Evolutionary conservation across 2,888 invertebrate species (phyloP).

Genomic region (Deilephila elpenor): DNA sequence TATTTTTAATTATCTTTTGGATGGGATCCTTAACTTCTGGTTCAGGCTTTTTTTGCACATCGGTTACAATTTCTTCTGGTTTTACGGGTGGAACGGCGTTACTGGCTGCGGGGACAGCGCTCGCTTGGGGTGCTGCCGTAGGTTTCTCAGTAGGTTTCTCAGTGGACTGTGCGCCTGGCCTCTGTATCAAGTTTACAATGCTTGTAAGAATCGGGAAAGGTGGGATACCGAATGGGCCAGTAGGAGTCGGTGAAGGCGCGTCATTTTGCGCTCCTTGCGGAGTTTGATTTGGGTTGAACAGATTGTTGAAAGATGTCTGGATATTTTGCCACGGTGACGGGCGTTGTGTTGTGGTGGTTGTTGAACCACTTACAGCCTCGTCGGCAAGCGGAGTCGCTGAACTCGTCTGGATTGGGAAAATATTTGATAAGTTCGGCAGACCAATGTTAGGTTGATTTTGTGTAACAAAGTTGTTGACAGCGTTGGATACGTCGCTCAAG

Average conservation of each 20-base stretch:
- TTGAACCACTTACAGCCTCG: neutral
- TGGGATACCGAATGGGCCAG: conserved; percentile 26
- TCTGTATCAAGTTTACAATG: neutral
- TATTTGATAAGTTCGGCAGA: conserved; percentile 1
- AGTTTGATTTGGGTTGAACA: conserved; percentile 26
- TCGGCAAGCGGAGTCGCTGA: neutral
- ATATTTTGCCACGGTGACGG: conserved; percentile 43
- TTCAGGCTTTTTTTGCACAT: conserved; percentile 24
- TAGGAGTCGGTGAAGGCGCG: neutral
- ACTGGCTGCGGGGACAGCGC: neutral
- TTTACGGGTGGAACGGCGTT: conserved; percentile 4
- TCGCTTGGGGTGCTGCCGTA: conserved; percentile 7
- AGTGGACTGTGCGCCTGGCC: conserved; percentile 26
- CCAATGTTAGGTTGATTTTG: conserved; percentile 29
- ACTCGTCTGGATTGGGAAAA: conserved; percentile 9
- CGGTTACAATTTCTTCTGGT: conserved; percentile 23
- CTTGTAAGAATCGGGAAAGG: conserved; percentile 11
- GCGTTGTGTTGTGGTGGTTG: conserved; percentile 30
- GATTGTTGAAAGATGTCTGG: conserved; percentile 43
- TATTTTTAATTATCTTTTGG: conserved; percentile 57
- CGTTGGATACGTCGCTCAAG: conserved; percentile 43
- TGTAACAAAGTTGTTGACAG: conserved; percentile 37
- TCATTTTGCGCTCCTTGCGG: conserved; percentile 19
- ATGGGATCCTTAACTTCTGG: conserved; percentile 49
- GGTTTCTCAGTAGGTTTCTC: conserved; percentile 32